phyloP scores from a whole-genome alignment of 2,888 invertebrate genomes.

The Nycteola revayana region DNA sequence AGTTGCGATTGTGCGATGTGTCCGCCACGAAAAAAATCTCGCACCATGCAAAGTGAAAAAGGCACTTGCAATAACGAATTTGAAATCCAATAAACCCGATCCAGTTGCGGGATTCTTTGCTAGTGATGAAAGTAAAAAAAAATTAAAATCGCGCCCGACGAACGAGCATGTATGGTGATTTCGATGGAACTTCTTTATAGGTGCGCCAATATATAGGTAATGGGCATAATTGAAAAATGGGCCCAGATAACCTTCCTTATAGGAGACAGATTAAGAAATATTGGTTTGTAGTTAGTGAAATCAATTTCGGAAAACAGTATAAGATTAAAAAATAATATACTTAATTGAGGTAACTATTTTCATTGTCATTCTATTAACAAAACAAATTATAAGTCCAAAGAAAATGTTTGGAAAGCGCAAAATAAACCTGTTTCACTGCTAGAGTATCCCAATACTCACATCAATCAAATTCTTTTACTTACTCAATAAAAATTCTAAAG shows the following conservation, averaged over 20 bases:
- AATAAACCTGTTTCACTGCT: too few relatives aligned
- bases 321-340: neutral
- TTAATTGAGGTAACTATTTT: neutral
- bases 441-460: too few relatives aligned
- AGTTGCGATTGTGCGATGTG: conserved; percentile 43
- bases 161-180: conserved; percentile 12
- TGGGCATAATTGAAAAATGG: neutral
- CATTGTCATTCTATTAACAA: too few relatives aligned
- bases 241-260: too few relatives aligned
- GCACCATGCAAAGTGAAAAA: conserved; percentile 52
- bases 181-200: conserved; percentile 12
- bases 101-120: conserved; percentile 36
- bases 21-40: conserved; percentile 60
- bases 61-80: conserved; percentile 70
- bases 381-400: too few relatives aligned
- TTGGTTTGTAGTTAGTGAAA: too few relatives aligned
- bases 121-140: conserved; percentile 25
- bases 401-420: too few relatives aligned
- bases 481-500: conserved; percentile 1
- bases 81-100: conserved; percentile 65
- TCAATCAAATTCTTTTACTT: conserved; percentile 3
- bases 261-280: too few relatives aligned
- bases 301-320: too few relatives aligned
- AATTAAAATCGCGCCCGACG: conserved; percentile 9
- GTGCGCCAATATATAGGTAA: neutral